Evolutionary conservation across 2,888 invertebrate genomes (phyloP).

Genomic region (Leucophenga maculata): DNA sequence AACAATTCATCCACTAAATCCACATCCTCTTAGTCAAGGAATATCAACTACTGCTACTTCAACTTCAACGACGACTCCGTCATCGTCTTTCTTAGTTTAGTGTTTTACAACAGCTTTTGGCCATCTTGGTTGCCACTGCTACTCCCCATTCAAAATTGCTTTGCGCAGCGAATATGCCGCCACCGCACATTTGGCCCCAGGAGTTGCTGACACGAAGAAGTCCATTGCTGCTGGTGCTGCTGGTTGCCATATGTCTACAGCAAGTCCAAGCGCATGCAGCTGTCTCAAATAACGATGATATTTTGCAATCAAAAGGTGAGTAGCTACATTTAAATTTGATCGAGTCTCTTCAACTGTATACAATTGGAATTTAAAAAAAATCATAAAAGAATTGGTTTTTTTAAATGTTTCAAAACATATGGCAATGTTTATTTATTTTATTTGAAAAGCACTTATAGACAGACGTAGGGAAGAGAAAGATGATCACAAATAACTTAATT

Average conservation of each 20-base stretch:
- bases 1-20: neutral
- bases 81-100: neutral
- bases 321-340: neutral
- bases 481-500: too few species aligned
- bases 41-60: neutral
- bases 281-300: neutral
- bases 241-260: slow-evolving; percentile 14
- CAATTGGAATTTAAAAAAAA: neutral
- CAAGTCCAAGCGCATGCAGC: neutral
- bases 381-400: neutral
- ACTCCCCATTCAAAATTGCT: neutral
- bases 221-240: neutral
- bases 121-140: neutral
- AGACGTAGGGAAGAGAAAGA: too few species aligned
- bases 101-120: neutral
- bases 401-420: too few species aligned
- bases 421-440: neutral
- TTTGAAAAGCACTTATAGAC: too few species aligned
- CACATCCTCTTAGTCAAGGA: too few species aligned
- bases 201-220: neutral
- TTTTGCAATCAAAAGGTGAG: slow-evolving; percentile 10
- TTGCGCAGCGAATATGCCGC: neutral
- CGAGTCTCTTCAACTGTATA: neutral
- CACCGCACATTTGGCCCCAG: neutral
- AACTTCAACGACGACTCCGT: neutral